A percentile compares a stretch with the other conserved stretches of the same genome.
phyloP scores from a whole-genome alignment of 2,797 vertebrate genomes.

The Acanthornis magna region DNA sequence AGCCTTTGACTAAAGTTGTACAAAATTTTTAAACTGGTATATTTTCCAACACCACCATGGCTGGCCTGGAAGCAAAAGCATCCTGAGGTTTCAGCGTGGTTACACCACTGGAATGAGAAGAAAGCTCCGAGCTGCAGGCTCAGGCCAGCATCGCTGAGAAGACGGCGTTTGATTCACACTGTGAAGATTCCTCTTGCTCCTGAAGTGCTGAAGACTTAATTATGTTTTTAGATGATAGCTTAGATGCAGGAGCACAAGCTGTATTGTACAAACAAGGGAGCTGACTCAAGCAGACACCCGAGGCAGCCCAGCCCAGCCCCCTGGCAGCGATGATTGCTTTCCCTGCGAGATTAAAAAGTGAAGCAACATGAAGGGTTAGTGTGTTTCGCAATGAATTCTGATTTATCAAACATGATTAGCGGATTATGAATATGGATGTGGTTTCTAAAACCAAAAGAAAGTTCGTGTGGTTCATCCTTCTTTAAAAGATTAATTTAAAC shows the following conservation, averaged over 20 bases:
- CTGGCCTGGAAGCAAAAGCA: not conserved
- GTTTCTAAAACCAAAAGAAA: conserved; percentile 68
- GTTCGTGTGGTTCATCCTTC: conserved; percentile 46
- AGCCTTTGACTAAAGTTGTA: too few relatives aligned
- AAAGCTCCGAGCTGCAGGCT: not conserved
- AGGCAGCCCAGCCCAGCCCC: conserved; percentile 51
- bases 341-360: conserved; percentile 41
- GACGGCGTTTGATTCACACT: not conserved
- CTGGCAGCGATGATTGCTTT: conserved; percentile 13
- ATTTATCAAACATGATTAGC: conserved; percentile 69
- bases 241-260: conserved; percentile 1
- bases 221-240: conserved; percentile 38
- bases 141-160: not conserved
- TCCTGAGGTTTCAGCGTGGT: not conserved
- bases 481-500: conserved; percentile 63
- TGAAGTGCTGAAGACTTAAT: conserved; percentile 50
- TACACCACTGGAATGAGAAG: not conserved
- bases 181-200: not conserved
- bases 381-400: conserved; percentile 59
- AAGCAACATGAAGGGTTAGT: conserved; percentile 55
- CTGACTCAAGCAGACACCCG: conserved; percentile 26
- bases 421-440: conserved; percentile 74
- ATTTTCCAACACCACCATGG: too few relatives aligned
- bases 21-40: too few relatives aligned
- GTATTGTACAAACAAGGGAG: not conserved